phyloP scores from a whole-genome alignment of 2,888 invertebrate genomes.

The Drosophila pseudotakahashii region DNA sequence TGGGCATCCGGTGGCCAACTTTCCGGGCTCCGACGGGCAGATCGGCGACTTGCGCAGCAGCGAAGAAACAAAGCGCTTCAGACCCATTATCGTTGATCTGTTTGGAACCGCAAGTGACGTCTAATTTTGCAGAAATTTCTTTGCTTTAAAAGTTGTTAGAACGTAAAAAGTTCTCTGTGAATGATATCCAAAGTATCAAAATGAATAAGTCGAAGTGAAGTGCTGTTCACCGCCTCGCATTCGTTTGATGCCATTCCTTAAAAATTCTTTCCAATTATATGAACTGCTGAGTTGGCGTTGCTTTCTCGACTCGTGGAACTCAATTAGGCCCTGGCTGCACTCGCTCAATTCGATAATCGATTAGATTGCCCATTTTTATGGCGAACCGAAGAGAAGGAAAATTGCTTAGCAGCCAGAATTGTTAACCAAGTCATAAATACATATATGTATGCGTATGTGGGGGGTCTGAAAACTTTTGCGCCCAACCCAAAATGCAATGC shows the following conservation, averaged over 20 bases:
- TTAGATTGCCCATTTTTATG: conserved; percentile 71
- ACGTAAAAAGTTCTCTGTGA: not conserved
- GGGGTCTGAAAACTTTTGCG: conserved; percentile 47
- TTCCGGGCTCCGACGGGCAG: conserved; percentile 10
- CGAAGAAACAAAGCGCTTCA: conserved; percentile 13
- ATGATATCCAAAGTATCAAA: conserved; percentile 3
- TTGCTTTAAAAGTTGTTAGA: not conserved
- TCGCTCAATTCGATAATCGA: conserved; percentile 67
- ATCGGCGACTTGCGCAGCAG: conserved; percentile 12
- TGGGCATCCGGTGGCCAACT: conserved; percentile 14
- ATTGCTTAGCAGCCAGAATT: conserved; percentile 75
- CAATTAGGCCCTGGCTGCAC: conserved; percentile 63
- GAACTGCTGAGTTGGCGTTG: conserved; percentile 29
- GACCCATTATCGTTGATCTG: conserved; percentile 18
- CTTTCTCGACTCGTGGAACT: conserved; percentile 53
- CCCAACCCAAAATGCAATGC: conserved; percentile 62
- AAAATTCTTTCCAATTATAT: conserved; percentile 4
- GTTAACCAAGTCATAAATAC: conserved; percentile 76
- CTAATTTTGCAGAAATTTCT: conserved; percentile 10
- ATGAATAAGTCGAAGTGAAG: conserved; percentile 3
- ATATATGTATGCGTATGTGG: conserved; percentile 17
- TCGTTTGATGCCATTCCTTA: not conserved
- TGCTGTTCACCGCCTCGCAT: conserved; percentile 1
- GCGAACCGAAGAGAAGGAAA: conserved; percentile 56
- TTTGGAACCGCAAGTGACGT: not conserved